A percentile compares a stretch with the other conserved stretches of the same genome.
Conservation (phyloP, 2,888 invertebrate species). For the Eurytoma adleriae region DNA sequence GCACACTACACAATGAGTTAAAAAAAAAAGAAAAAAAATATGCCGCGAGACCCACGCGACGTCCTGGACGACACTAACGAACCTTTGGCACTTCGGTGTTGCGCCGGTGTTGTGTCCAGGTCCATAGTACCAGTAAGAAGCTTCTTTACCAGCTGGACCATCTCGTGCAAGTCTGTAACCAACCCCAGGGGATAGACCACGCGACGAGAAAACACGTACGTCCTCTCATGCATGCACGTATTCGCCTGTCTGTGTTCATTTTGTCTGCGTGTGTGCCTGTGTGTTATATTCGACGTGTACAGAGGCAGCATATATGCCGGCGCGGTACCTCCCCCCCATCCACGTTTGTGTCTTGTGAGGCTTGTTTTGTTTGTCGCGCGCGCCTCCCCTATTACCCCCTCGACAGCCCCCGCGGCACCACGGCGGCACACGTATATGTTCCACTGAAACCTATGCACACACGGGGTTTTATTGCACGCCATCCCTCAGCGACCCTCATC, state of each 20-base stretch:
- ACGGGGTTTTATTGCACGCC: conserved; percentile 26
- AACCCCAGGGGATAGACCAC: conserved; percentile 84
- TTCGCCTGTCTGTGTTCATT: conserved; percentile 54
- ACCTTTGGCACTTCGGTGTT: conserved; percentile 30
- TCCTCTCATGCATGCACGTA: conserved; percentile 63
- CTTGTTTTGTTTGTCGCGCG: conserved; percentile 21
- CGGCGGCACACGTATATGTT: neutral
- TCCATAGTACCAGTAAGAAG: conserved; percentile 97
- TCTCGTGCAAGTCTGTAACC: conserved; percentile 96
- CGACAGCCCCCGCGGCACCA: too few relatives aligned
- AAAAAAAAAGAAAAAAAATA: too few relatives aligned
- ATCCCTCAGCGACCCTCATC: conserved; percentile 13
- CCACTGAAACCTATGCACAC: conserved; percentile 3
- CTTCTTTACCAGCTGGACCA: conserved; percentile 96
- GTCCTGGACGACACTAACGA: conserved; percentile 28
- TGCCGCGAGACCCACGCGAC: neutral
- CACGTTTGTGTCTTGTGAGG: conserved; percentile 8
- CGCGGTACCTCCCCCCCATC: neutral
- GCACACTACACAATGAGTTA: neutral
- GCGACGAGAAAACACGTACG: conserved; percentile 86
- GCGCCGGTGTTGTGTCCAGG: conserved; percentile 77
- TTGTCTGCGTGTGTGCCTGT: conserved; percentile 2
- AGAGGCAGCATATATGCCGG: neutral
- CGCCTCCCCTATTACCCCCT: neutral
- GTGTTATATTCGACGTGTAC: neutral